Percentiles rank a stretch among this genome's conserved stretches.
phyloP scores from a whole-genome alignment of 2,888 invertebrate species.

The Xestobium rufovillosum region DNA sequence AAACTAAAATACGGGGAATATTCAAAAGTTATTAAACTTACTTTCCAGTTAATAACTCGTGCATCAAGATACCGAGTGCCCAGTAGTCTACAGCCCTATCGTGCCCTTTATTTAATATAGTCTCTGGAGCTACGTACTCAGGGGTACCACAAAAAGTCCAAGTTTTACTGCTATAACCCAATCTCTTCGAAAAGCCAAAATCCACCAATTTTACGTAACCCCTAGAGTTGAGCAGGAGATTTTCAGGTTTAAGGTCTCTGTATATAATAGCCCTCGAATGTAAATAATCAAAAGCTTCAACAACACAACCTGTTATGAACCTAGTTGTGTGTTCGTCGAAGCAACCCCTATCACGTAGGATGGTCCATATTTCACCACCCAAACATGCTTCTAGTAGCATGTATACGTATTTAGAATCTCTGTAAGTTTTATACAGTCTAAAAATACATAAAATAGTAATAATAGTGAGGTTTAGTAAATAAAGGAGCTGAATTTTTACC shows the following conservation, averaged over 20 bases:
- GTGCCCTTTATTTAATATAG: constrained; percentile 65
- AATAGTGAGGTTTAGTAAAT: neutral
- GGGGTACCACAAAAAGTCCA: constrained; percentile 73
- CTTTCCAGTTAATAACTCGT: constrained; percentile 61
- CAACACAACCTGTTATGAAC: constrained; percentile 61
- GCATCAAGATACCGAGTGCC: constrained; percentile 61
- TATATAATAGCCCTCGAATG: constrained; percentile 56
- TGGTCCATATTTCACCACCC: constrained; percentile 68
- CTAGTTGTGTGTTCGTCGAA: constrained; percentile 60
- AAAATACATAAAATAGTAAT: constrained; percentile 25
- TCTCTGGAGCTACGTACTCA: constrained; percentile 54
- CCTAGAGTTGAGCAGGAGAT: constrained; percentile 52
- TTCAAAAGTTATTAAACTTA: constrained; percentile 39
- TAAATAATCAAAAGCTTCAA: constrained; percentile 63
- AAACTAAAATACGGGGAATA: too few relatives aligned
- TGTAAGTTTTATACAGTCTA: constrained; percentile 59
- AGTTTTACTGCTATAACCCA: constrained; percentile 57
- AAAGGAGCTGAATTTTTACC: constrained; percentile 36
- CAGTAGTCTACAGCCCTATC: constrained; percentile 66
- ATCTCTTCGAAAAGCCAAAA: constrained; percentile 62
- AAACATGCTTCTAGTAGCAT: constrained; percentile 66
- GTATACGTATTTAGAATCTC: constrained; percentile 63
- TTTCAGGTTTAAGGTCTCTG: constrained; percentile 65
- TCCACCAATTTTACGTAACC: constrained; percentile 64
- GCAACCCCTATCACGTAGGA: constrained; percentile 55